Evolutionary conservation across 1,140 invertebrate genomes (phyloP).

Genomic region (Micrasema longulum): DNA sequence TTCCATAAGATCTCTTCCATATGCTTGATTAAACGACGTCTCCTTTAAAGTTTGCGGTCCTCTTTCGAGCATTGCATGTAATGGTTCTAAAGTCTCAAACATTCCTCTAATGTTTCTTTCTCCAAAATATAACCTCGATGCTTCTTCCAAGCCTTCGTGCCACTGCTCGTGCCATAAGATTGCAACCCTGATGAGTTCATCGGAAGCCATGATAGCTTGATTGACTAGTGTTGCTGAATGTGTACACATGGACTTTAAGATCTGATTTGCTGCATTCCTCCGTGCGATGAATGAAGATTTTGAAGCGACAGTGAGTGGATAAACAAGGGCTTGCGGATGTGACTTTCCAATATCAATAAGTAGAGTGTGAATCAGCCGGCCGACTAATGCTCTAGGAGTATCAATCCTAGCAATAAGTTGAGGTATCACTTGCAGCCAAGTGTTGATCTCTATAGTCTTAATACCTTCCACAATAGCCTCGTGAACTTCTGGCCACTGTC

Average conservation of each 20-base stretch:
- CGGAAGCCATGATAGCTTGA: constrained; percentile 94
- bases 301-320: constrained; percentile 96
- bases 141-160: constrained; percentile 98
- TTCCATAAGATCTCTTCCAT: constrained; percentile 92
- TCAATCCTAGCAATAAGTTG: constrained; percentile 98
- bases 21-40: constrained; percentile 96
- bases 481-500: constrained; percentile 92
- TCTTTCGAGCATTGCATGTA: constrained; percentile 93
- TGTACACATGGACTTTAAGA: constrained; percentile 95
- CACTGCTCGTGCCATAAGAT: constrained; percentile 99
- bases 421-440: constrained; percentile 99
- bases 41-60: constrained; percentile 97
- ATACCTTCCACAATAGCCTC: constrained; percentile 94
- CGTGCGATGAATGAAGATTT: constrained; percentile 92
- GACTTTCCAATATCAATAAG: constrained; percentile 94
- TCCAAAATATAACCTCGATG: constrained; percentile 95
- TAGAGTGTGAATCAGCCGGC: constrained; percentile 91
- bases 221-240: constrained; percentile 92
- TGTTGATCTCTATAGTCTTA: constrained; percentile 94
- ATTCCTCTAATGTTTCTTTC: constrained; percentile 95
- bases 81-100: constrained; percentile 94
- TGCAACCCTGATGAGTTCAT: constrained; percentile 97
- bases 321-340: constrained; percentile 93
- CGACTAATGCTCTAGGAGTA: constrained; percentile 88
- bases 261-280: constrained; percentile 92